Evolutionary conservation across 2,888 invertebrate genomes (phyloP).

Genomic region (Lycaena phlaeas): DNA sequence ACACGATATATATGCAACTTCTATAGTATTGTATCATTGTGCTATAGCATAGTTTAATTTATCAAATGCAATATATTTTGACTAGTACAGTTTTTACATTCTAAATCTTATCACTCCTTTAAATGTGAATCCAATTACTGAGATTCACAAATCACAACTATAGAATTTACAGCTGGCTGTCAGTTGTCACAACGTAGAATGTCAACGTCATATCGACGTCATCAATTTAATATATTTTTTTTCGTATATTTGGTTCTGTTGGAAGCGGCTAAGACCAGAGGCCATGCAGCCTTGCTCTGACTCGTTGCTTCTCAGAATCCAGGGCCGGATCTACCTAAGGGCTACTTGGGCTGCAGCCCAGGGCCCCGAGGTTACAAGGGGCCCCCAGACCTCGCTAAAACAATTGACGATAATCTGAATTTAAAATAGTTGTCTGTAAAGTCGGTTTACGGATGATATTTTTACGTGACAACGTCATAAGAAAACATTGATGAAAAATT

Average conservation of each 20-base stretch:
- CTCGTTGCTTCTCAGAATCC: no score
- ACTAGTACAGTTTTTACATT: constrained; percentile 22
- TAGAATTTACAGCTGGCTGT: constrained; percentile 18
- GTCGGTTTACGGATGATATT: background rate
- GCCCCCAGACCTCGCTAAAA: no score
- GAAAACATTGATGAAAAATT: no score
- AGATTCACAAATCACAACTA: background rate
- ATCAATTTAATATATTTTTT: constrained; percentile 23
- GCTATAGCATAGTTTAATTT: constrained; percentile 39
- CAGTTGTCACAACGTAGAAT: constrained; percentile 14
- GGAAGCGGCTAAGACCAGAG: no score
- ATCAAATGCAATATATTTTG: constrained; percentile 29
- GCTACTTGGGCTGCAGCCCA: no score
- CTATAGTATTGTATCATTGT: constrained; percentile 34
- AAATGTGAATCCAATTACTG: background rate
- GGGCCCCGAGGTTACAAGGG: no score
- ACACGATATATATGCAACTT: constrained; percentile 30
- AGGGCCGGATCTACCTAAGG: no score
- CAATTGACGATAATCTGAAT: no score
- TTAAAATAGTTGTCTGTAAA: background rate
- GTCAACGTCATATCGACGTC: constrained; percentile 37
- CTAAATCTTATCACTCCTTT: background rate
- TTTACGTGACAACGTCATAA: background rate
- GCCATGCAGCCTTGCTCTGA: no score
- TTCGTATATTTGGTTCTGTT: no score